Evolutionary conservation across 2,888 invertebrate species (phyloP), one percentile per base, ranked within the genome.

Genomic region (Chromoteleia sp.): DNA sequence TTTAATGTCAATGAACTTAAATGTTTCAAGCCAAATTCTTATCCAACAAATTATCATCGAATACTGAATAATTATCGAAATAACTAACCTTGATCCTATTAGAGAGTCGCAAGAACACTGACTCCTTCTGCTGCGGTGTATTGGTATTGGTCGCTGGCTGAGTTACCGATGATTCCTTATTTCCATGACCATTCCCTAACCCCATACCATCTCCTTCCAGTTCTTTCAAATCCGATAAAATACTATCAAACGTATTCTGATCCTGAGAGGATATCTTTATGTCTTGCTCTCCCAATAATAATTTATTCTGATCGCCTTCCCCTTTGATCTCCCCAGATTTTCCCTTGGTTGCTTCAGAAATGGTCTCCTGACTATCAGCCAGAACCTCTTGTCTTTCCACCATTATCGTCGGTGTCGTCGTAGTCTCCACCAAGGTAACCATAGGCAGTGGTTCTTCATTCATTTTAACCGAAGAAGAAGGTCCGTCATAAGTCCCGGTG

Each of bases 61-160:
- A 4, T 33, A 3, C 1, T 12, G 12, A 2, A 12, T n/a, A 33
- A 4, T 33, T 33, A 52, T 29, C 6, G 4, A 36, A 56, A 17
- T n/a, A 21, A 83, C 92, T 90, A 89, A 97, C 97, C 95, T 98
- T 98, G 73, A 99, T 98, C 89, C 98, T 95, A 92, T 99, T 99
- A 76, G 97, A 98, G 75, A 99, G 94, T 84, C 99, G 94, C 89
- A 99, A 94, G 91, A 99, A 98, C n/a, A 99, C 97, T 6, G 98
- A 98, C 92, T 99, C 98, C 87, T 98, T 98, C 88, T 97, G 97
- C 75, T 92, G 92, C 4, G 90, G 90, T 4, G 87, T 88, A 0
- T 86, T 86, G 19, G 82, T 63, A 39, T 84, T 90, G 0, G 86
- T 84, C 0, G 92, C 92, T 1, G 92, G 91, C 6, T 91, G 89